A percentile compares a stretch with the other conserved stretches of the same genome.
Conservation (phyloP, 2,888 invertebrate species). For the Rhagophthalmus giganteus region DNA sequence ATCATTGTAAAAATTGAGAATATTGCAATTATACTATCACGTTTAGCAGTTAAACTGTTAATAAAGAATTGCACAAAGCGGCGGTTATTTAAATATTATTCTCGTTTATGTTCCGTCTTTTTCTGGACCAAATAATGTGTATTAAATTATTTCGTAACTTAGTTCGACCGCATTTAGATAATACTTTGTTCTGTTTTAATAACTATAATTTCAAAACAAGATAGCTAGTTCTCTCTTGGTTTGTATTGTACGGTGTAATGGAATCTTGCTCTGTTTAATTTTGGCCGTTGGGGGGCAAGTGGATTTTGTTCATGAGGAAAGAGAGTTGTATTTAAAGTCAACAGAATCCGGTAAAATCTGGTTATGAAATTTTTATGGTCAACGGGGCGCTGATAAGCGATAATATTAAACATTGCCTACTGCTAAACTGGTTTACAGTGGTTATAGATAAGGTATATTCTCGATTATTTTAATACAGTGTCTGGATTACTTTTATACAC, state of each 20-base stretch:
- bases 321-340: slow-evolving; percentile 49
- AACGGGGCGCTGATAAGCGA: slow-evolving; percentile 59
- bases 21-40: background rate
- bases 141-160: slow-evolving; percentile 21
- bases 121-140: slow-evolving; percentile 8
- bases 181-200: slow-evolving; percentile 4
- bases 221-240: slow-evolving; percentile 25
- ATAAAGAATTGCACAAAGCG: slow-evolving; percentile 4
- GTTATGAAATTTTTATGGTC: slow-evolving; percentile 62
- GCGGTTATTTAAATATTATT: slow-evolving; percentile 12
- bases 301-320: slow-evolving; percentile 43
- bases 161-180: slow-evolving; percentile 13
- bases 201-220: slow-evolving; percentile 20
- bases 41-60: slow-evolving; percentile 1
- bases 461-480: background rate
- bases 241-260: background rate
- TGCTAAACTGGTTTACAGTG: slow-evolving; percentile 46
- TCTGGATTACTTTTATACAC: too few species aligned
- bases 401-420: slow-evolving; percentile 45
- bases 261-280: slow-evolving; percentile 22
- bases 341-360: slow-evolving; percentile 61
- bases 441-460: slow-evolving; percentile 29
- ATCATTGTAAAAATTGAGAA: slow-evolving; percentile 37
- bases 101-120: slow-evolving; percentile 16
- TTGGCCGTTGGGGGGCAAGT: slow-evolving; percentile 46